Conservation (phyloP, 1,140 invertebrate genomes). For the Papilio xuthus region DNA sequence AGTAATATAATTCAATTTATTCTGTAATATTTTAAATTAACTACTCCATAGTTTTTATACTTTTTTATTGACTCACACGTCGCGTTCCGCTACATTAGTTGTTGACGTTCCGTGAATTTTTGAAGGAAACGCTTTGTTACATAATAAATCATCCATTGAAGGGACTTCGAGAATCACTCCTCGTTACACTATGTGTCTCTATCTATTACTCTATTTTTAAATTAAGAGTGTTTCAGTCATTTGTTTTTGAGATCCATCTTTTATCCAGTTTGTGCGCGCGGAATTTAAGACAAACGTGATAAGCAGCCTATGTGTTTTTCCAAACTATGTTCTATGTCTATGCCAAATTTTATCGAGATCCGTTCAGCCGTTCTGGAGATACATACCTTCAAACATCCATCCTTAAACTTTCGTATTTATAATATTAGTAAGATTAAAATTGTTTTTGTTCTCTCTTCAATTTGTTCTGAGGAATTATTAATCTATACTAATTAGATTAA, state of each 20-base stretch:
- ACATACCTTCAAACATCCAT: too few species aligned
- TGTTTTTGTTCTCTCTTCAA: not conserved
- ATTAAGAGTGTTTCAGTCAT: not conserved
- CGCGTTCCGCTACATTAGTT: not conserved
- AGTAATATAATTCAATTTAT: too few species aligned
- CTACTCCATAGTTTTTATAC: not conserved
- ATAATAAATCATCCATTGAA: constrained; percentile 3
- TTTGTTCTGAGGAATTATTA: not conserved
- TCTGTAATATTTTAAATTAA: too few species aligned
- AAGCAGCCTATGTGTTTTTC: too few species aligned
- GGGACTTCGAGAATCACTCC: not conserved
- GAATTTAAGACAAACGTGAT: too few species aligned
- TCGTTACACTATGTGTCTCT: not conserved
- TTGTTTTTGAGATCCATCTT: not conserved
- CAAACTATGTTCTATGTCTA: too few species aligned
- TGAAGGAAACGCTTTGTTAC: constrained; percentile 10
- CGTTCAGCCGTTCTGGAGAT: too few species aligned
- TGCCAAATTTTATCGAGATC: too few species aligned
- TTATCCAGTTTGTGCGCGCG: too few species aligned
- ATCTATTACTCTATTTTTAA: not conserved
- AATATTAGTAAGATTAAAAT: not conserved
- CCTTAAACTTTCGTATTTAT: too few species aligned
- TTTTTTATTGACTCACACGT: not conserved
- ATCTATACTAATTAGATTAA: too few species aligned
- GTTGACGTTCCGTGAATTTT: not conserved